Base-by-base conservation (phyloP, 2,888 invertebrate genomes). In the Rotaria sp. region DNA sequence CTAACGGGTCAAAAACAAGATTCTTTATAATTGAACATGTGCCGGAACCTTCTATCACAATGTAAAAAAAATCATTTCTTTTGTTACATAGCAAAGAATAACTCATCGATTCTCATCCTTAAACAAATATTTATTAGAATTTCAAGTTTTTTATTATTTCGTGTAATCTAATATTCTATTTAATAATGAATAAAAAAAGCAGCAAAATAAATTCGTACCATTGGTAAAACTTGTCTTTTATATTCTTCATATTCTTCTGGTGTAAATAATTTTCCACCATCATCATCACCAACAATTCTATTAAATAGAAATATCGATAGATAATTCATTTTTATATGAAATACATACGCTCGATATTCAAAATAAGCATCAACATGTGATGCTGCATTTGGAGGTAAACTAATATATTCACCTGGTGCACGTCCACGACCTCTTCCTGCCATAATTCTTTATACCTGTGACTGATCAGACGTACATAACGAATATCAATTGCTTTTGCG, bases 271-370 rank as follows among this genome's bases (percentile, higher is more conserved):
- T 87, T 88, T 8, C 90, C 90, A 1, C 89, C 89, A 88, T 90
- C 90, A 88, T 90, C 90, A 87, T 90, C 90, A 7, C 90, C 90
- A 35, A 90, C 90, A 87, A 90, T 90, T 86, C 90, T 90, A 30
- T 30, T 4, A 13, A 85, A 50, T n/a, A 48, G 10, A 80, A 57
- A 30, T 3, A 52, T 84, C 38, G 26, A 86, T 18, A 30, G 45
- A 21, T 86, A 52, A 7, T 4, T 50, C 15, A 50, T 74, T 85
- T 11, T 35, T n/a, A 26, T 45, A 50, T 50, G 10, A 18, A 5
- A 24, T 45, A 50, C 45, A 86, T 87, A 90, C 90, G 90, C 89
- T 87, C 86, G 88, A 85, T 90, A 90, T 88, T 90, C 90, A 50
- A 90, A 85, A 87, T 90, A 90, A 13, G 89, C 89, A 88, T 90